Evolutionary conservation across 2,113 vertebrate genomes (phyloP).

Genomic region (Fulmarus glacialis): DNA sequence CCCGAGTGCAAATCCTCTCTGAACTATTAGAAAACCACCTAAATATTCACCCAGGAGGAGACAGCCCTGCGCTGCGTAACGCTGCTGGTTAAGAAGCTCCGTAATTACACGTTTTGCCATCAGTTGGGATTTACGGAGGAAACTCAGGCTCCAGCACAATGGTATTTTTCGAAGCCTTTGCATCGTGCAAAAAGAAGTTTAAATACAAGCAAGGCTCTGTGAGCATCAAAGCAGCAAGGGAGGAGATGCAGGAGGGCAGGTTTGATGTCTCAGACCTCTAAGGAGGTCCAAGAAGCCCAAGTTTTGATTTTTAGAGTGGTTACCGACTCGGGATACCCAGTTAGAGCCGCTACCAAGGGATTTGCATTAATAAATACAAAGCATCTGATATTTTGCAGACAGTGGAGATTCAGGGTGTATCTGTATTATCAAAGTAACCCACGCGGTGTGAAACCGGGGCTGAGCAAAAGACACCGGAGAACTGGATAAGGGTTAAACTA

Average conservation of each 20-base stretch:
- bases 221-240: not conserved
- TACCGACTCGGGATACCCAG: not conserved
- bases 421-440: not conserved
- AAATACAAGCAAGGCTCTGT: not conserved
- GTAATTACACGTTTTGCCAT: not conserved
- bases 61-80: not conserved
- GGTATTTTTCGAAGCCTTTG: not conserved
- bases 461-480: not conserved
- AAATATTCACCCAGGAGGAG: not conserved
- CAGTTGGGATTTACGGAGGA: not conserved
- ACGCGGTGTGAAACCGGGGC: rapidly evolving
- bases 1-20: not conserved
- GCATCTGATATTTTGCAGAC: not conserved
- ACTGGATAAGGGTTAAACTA: not conserved
- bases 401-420: not conserved
- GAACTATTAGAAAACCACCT: not conserved
- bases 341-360: not conserved
- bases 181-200: rapidly evolving
- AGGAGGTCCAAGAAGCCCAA: not conserved
- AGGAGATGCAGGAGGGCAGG: not conserved
- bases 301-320: not conserved
- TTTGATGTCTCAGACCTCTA: not conserved
- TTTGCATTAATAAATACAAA: not conserved
- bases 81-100: not conserved
- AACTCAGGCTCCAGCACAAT: rapidly evolving